Evolutionary conservation across 2,797 vertebrate genomes (phyloP), one percentile per base, ranked within the genome.

Genomic region (Poeciliopsis presidionis): DNA sequence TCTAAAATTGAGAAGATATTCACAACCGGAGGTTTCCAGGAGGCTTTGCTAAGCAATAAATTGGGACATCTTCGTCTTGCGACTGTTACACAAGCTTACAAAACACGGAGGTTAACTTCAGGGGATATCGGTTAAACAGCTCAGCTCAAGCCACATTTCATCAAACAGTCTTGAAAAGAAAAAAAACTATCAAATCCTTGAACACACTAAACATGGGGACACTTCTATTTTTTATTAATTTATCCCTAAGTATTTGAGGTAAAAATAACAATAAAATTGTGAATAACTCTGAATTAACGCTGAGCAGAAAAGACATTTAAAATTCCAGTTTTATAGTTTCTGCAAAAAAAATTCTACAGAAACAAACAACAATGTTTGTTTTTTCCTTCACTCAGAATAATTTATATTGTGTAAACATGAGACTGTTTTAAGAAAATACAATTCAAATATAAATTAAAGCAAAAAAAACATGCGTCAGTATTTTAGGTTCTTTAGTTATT

Each of bases 71-170:
- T 80, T 79, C 63, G 77, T 87, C 80, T 61, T 14, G 39, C 78
- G 76, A 78, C 74, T 69, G 81, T 88, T 87, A 86, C 78, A 80
- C 86, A 90, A 87, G 76, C 63, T 77, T 63, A 49, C 82, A 63
- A 53, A 84, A 86, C 79, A 39, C 18, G 2, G 77, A 77, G 73
- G 78, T 87, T 88, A 80, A 81, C 70, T 18, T 86, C 79, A 78
- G 80, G 28, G 16, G 2, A 73, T 76, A 79, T 13, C 71, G 73
- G 77, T 72, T 65, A 20, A 82, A 81, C 53, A 51, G 76, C 84
- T 74, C 65, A 43, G 70, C n/a, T 87, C 20, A 28, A 65, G 53
- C 81, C 76, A 51, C 77, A 75, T 83, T 78, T 83, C 57, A 79
- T 78, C 81, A 49, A 72, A 47, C 0, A 82, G 67, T 55, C 67